Evolutionary conservation across 2,888 invertebrate genomes (phyloP).

Genomic region (Tortricodes alternella): DNA sequence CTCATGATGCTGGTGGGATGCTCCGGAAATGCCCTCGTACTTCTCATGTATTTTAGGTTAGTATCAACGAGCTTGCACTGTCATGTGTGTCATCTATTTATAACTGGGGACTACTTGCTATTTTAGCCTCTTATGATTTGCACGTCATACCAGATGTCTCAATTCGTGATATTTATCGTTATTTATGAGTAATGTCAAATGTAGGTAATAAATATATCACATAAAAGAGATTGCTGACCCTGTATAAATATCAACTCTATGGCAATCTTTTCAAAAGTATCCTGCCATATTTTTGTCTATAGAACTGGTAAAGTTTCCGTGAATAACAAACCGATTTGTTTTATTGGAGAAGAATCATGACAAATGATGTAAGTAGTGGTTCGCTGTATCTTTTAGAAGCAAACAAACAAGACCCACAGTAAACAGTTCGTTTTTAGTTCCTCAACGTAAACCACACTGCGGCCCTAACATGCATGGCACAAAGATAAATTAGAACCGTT

Average conservation of each 20-base stretch:
- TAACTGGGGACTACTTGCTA: constrained; percentile 12
- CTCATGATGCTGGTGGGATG: constrained; percentile 85
- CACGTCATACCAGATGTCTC: background rate
- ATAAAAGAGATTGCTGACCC: too few species aligned
- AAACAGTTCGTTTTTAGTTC: too few species aligned
- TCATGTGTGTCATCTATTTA: constrained; percentile 5
- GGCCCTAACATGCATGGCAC: too few species aligned
- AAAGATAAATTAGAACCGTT: too few species aligned
- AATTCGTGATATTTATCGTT: background rate
- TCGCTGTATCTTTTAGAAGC: background rate
- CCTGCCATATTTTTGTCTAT: background rate
- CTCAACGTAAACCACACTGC: too few species aligned
- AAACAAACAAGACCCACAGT: too few species aligned
- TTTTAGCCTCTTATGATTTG: constrained; percentile 9
- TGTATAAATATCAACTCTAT: background rate
- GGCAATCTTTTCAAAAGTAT: background rate
- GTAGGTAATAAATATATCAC: too few species aligned
- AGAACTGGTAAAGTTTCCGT: background rate
- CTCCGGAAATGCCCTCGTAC: constrained; percentile 86
- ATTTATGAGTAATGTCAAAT: too few species aligned
- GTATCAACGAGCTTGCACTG: constrained; percentile 42
- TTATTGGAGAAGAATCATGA: constrained; percentile 6
- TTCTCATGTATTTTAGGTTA: constrained; percentile 88
- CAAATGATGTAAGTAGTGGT: background rate
- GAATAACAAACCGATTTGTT: constrained; percentile 12